A percentile compares a stretch with the other conserved stretches of the same genome.
These are phyloP conservation scores for Pseudeuparius sepicola DNA, from an alignment of 2,888 invertebrate genomes.

Conservation along the genomic window DNA sequence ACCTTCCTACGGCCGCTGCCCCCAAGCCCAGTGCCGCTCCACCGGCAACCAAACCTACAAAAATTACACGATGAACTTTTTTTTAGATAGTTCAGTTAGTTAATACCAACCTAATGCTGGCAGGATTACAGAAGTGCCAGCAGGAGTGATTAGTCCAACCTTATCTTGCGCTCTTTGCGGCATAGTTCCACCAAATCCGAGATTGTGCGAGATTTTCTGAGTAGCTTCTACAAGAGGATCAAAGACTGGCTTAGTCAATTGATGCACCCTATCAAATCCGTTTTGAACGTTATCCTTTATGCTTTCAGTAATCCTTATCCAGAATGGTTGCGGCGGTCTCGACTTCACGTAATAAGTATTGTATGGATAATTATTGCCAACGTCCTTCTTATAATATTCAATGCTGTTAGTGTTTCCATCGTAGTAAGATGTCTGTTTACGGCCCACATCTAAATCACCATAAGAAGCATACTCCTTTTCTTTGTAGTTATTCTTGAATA, in stretches of 20 bases:
- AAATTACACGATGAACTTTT: conserved; percentile 3
- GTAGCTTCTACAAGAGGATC: conserved; percentile 70
- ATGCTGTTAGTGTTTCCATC: conserved; percentile 35
- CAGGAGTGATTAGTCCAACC: conserved; percentile 50
- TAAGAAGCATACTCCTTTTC: conserved; percentile 33
- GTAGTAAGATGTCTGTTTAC: conserved; percentile 37
- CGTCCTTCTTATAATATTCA: conserved; percentile 43
- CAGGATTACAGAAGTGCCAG: conserved; percentile 52
- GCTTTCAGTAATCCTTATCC: conserved; percentile 63
- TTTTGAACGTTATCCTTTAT: conserved; percentile 62
- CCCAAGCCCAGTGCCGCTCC: conserved; percentile 71
- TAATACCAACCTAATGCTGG: conserved; percentile 54
- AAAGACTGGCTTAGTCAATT: conserved; percentile 55
- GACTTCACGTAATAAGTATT: conserved; percentile 48
- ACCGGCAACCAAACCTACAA: conserved; percentile 57
- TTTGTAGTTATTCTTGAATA: conserved; percentile 21
- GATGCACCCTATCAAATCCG: conserved; percentile 59
- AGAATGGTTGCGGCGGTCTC: conserved; percentile 55
- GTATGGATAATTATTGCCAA: conserved; percentile 48
- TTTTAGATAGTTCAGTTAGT: not conserved
- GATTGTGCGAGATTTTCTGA: conserved; percentile 67
- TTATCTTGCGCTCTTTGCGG: conserved; percentile 47
- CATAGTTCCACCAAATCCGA: conserved; percentile 47
- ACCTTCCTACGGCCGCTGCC: conserved; percentile 66
- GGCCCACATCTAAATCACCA: conserved; percentile 30